A percentile compares a stretch with the other conserved stretches of the same genome.
Evolutionary conservation across 2,797 vertebrate species (phyloP).

Genomic region (Chelon labrosus): DNA sequence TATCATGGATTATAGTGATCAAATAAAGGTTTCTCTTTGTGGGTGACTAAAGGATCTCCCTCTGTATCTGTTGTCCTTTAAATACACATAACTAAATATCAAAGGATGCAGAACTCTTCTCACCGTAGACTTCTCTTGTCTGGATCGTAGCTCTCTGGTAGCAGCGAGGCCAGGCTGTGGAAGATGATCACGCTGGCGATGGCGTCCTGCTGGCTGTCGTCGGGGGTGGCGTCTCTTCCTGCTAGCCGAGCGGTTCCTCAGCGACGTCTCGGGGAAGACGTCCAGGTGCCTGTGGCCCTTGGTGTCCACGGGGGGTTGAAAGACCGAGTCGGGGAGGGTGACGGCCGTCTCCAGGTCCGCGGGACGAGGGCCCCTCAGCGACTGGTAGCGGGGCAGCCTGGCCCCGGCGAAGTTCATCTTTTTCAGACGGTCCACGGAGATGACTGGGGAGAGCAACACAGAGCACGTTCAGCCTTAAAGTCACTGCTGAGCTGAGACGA

Average conservation of each 20-base stretch:
- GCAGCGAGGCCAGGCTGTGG: conserved; percentile 90
- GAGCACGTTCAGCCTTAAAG: too few relatives aligned
- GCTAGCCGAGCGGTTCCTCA: conserved; percentile 76
- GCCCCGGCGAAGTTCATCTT: conserved; percentile 91
- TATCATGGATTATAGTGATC: background rate
- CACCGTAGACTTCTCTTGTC: conserved; percentile 96
- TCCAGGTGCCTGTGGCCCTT: conserved; percentile 80
- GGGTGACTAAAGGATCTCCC: background rate
- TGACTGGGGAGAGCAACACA: conserved; percentile 80
- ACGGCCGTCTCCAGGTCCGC: conserved; percentile 90
- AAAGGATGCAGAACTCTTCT: background rate
- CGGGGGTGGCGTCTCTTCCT: conserved; percentile 87
- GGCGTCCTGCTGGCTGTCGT: conserved; percentile 86
- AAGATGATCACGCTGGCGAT: conserved; percentile 95
- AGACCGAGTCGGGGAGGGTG: conserved; percentile 91
- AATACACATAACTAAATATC: background rate
- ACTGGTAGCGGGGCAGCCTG: conserved; percentile 91
- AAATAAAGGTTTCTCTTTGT: background rate
- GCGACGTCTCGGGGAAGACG: conserved; percentile 71
- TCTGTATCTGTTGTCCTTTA: too few relatives aligned
- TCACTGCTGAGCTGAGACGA: too few relatives aligned
- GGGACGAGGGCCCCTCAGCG: conserved; percentile 88
- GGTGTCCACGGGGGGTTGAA: conserved; percentile 79
- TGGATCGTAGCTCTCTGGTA: conserved; percentile 92
- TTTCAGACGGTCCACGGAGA: conserved; percentile 93